A percentile compares a stretch with the other conserved stretches of the same genome.
phyloP scores from a whole-genome alignment of 2,888 invertebrate species.

The Glaucopsyche alexis region DNA sequence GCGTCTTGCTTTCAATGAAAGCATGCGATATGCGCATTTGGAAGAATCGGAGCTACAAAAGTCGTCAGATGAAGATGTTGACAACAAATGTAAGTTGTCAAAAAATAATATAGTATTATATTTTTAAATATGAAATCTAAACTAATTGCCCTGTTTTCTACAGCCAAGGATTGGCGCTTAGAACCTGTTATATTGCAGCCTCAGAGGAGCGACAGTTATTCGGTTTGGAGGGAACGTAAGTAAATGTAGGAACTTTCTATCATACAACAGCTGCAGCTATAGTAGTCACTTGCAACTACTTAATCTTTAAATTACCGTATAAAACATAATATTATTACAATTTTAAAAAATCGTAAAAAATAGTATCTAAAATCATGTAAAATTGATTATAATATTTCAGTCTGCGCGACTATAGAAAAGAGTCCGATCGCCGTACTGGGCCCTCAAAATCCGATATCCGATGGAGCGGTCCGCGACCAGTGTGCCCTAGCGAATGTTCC shows the following conservation, averaged over 20 bases:
- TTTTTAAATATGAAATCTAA: too few relatives aligned
- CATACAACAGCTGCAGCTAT: background rate
- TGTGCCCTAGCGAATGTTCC: slow-evolving; percentile 63
- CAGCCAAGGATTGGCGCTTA: slow-evolving; percentile 46
- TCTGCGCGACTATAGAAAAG: slow-evolving; percentile 53
- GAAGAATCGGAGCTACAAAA: slow-evolving; percentile 40
- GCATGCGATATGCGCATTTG: slow-evolving; percentile 52
- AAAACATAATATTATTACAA: too few relatives aligned
- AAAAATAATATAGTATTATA: too few relatives aligned
- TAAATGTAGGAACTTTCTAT: slow-evolving; percentile 26
- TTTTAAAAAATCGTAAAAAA: too few relatives aligned
- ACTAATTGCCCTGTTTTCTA: background rate
- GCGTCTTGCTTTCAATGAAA: slow-evolving; percentile 62
- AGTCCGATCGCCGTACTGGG: slow-evolving; percentile 65
- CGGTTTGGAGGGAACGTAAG: slow-evolving; percentile 64
- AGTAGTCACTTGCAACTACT: too few relatives aligned
- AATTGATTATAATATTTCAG: slow-evolving; percentile 43
- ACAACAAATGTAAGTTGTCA: slow-evolving; percentile 35
- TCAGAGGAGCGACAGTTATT: slow-evolving; percentile 58
- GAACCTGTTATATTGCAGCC: slow-evolving; percentile 54
- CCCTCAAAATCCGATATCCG: slow-evolving; percentile 62
- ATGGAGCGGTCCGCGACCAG: slow-evolving; percentile 61
- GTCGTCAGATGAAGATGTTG: slow-evolving; percentile 30
- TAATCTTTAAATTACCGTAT: too few relatives aligned
- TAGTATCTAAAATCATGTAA: too few relatives aligned